A percentile compares a stretch with the other conserved stretches of the same genome.
These are phyloP conservation scores for Bombus picipes DNA, from an alignment of 1,140 invertebrate species.

Conservation along the genomic window DNA sequence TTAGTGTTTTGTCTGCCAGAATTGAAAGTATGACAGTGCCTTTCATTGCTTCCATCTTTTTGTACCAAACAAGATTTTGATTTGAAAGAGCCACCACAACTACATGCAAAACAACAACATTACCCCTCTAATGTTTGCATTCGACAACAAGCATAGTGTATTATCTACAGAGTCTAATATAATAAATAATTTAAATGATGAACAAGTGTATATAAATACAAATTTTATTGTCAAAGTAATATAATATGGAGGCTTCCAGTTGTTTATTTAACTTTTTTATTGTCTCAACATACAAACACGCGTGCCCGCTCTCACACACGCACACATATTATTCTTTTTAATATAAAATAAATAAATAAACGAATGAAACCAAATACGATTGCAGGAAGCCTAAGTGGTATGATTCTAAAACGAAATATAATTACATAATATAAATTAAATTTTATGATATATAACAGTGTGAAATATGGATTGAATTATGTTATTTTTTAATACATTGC, in stretches of 20 bases:
- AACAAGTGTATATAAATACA: constrained; percentile 37
- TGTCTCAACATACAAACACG: background rate
- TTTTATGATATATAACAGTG: background rate
- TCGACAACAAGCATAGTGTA: constrained; percentile 62
- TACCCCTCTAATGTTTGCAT: constrained; percentile 76
- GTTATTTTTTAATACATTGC: constrained; percentile 6
- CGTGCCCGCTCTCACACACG: too few relatives aligned
- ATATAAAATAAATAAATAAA: background rate
- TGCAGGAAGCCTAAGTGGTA: background rate
- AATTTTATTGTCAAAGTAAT: constrained; percentile 1
- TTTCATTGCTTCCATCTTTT: constrained; percentile 84
- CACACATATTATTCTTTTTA: background rate
- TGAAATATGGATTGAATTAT: constrained; percentile 4
- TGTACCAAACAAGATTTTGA: constrained; percentile 91
- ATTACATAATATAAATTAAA: background rate
- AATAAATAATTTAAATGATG: constrained; percentile 13
- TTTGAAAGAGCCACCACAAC: constrained; percentile 87
- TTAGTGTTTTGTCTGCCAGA: constrained; percentile 82
- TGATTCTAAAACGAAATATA: background rate
- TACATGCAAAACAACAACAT: constrained; percentile 84
- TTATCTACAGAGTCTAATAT: constrained; percentile 51
- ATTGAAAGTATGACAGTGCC: constrained; percentile 83
- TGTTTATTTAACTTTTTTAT: background rate
- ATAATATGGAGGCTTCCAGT: background rate
- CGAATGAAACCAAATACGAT: background rate